phyloP scores from a whole-genome alignment of 2,888 invertebrate genomes.

The Eurois occulta region DNA sequence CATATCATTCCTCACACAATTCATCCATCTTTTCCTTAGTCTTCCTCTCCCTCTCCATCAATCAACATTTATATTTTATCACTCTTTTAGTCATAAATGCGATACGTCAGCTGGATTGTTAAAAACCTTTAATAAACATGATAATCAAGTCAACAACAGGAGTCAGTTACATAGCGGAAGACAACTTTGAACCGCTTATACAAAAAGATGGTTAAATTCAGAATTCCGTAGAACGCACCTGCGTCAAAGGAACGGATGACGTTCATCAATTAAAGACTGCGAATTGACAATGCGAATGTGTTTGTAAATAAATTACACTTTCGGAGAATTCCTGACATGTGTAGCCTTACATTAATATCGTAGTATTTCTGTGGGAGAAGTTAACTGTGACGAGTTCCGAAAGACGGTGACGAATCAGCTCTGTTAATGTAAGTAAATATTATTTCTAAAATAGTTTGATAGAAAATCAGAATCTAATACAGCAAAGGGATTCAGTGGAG shows the following conservation, averaged over 20 bases:
- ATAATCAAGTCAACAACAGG: background rate
- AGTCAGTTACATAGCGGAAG: background rate
- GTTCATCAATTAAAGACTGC: conserved; percentile 53
- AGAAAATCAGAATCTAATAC: conserved; percentile 25
- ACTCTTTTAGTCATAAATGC: too few species aligned
- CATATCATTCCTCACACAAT: too few species aligned
- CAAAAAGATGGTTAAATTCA: conserved; percentile 14
- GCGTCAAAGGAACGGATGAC: conserved; percentile 50
- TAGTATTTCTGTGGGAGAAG: conserved; percentile 28
- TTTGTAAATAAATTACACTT: conserved; percentile 60
- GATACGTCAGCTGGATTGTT: too few species aligned
- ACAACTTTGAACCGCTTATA: conserved; percentile 1
- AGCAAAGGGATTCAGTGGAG: conserved; percentile 34
- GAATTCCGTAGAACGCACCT: conserved; percentile 29
- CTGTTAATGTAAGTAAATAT: conserved; percentile 11
- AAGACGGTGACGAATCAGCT: conserved; percentile 45
- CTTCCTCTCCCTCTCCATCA: too few species aligned
- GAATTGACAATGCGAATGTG: conserved; percentile 61
- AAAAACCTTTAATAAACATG: background rate
- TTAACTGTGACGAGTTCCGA: conserved; percentile 49
- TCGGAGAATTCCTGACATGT: conserved; percentile 48
- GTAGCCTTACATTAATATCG: conserved; percentile 45
- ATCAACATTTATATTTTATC: too few species aligned
- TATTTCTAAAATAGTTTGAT: conserved; percentile 19
- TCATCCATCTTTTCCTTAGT: too few species aligned